phyloP scores from a whole-genome alignment of 2,113 vertebrate species.

The Corythoichthys intestinalis region DNA sequence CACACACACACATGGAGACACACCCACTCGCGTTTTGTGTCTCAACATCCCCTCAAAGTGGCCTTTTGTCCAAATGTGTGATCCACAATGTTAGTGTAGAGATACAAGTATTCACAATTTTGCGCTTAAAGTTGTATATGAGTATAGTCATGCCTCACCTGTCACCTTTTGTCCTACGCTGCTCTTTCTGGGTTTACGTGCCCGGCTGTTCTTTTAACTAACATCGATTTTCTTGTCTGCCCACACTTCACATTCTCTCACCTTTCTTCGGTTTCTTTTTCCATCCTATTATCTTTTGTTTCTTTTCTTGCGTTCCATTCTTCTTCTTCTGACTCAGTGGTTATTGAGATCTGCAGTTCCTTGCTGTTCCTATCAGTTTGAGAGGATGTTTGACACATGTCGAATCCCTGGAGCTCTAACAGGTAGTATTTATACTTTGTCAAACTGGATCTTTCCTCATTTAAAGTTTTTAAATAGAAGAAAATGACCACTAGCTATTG shows the following conservation, averaged over 20 bases:
- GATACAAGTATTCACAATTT: neutral
- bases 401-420: conserved; percentile 75
- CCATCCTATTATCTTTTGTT: conserved; percentile 3
- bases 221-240: conserved; percentile 40
- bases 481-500: neutral
- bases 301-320: conserved; percentile 24
- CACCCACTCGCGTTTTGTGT: neutral
- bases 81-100: neutral
- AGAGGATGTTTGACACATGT: conserved; percentile 83
- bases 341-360: conserved; percentile 82
- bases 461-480: conserved; percentile 3
- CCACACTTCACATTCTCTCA: conserved; percentile 22
- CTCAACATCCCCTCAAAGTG: conserved; percentile 3
- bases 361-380: conserved; percentile 83
- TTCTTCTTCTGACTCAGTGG: conserved; percentile 67
- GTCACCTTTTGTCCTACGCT: conserved; percentile 29
- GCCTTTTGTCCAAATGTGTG: neutral
- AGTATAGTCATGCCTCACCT: conserved; percentile 36
- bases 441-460: conserved; percentile 5
- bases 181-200: conserved; percentile 34
- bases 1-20: conserved; percentile 19
- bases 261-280: conserved; percentile 13
- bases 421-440: conserved; percentile 69
- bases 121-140: conserved; percentile 7
- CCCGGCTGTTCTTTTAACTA: conserved; percentile 26